These are phyloP conservation scores for Chaenogobius annularis DNA, from an alignment of 2,113 vertebrate species.

Conservation along the genomic window DNA sequence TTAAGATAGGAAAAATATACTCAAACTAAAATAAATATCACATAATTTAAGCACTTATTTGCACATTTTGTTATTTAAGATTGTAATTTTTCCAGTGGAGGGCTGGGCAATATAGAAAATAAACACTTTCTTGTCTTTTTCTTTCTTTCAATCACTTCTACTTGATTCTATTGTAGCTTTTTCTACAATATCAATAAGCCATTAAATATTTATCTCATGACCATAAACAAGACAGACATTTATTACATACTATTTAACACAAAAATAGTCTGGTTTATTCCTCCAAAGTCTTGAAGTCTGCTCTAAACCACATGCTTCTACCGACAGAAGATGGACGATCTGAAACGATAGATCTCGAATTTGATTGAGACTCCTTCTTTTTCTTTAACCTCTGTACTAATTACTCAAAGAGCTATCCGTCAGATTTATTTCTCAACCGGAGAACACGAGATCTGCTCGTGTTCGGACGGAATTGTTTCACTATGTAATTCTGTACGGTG, in stretches of 20 bases:
- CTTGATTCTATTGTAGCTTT: neutral
- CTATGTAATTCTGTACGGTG: neutral
- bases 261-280: neutral
- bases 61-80: too few species aligned
- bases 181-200: neutral
- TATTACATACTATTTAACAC: neutral
- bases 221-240: neutral
- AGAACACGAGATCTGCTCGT: constrained; percentile 49
- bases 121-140: too few species aligned
- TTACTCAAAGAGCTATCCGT: neutral
- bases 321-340: neutral
- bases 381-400: constrained; percentile 4
- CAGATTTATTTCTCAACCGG: constrained; percentile 24
- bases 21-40: too few species aligned
- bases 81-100: too few species aligned
- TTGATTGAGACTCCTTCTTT: neutral
- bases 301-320: neutral
- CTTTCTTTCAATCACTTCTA: too few species aligned
- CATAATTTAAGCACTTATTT: too few species aligned
- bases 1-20: too few species aligned
- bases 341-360: neutral
- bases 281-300: too few species aligned
- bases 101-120: too few species aligned
- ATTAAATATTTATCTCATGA: neutral
- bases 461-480: constrained; percentile 18